Evolutionary conservation across 2,113 vertebrate genomes (phyloP).

Genomic region (Malurus cyaneus): DNA sequence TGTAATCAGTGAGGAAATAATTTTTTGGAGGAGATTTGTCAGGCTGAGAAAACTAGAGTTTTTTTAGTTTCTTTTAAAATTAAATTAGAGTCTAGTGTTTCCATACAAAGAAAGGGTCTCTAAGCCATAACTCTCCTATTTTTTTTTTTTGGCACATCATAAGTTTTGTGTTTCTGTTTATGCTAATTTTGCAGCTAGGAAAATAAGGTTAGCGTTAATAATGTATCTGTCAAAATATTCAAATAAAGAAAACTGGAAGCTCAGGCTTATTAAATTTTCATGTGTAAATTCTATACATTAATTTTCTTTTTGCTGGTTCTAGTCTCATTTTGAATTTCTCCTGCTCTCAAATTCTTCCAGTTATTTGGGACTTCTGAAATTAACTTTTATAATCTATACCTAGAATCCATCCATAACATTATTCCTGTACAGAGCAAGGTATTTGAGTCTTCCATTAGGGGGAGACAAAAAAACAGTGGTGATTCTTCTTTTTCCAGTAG

Average conservation of each 20-base stretch:
- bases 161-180: constrained; percentile 19
- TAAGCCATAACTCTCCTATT: not conserved
- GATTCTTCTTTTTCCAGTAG: not conserved
- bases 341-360: not conserved
- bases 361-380: not conserved
- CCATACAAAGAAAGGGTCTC: not conserved
- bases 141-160: not conserved
- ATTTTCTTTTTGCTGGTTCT: not conserved
- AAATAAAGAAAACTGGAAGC: constrained; percentile 19
- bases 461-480: not conserved
- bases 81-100: constrained; percentile 63
- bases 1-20: constrained; percentile 74
- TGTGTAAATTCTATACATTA: constrained; percentile 16
- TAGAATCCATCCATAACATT: not conserved
- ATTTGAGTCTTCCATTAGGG: not conserved
- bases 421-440: not conserved
- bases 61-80: constrained; percentile 12
- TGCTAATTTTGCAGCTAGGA: constrained; percentile 45
- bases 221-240: constrained; percentile 49
- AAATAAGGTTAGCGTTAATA: constrained; percentile 66
- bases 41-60: constrained; percentile 29
- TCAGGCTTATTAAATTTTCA: constrained; percentile 32
- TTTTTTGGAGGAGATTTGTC: constrained; percentile 69
- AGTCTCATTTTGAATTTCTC: not conserved
- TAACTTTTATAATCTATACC: not conserved